Evolutionary conservation across 2,888 invertebrate species (phyloP).

Genomic region (Dryobotodes eremita): DNA sequence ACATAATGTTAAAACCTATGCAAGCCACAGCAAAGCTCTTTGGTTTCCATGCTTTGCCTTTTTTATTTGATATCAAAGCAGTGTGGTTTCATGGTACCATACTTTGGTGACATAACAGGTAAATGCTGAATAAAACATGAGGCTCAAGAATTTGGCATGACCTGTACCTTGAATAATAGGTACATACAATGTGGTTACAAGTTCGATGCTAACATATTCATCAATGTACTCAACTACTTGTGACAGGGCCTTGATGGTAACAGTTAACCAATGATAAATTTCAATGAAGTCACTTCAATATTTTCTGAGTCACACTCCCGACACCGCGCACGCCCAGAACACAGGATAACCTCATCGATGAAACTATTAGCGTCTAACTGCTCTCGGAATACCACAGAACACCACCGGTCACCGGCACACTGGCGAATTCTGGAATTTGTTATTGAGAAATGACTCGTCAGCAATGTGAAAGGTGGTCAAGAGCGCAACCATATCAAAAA

Average conservation of each 20-base stretch:
- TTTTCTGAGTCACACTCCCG: constrained; percentile 65
- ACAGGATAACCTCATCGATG: constrained; percentile 80
- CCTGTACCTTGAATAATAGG: constrained; percentile 55
- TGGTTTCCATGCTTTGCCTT: constrained; percentile 10
- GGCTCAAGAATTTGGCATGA: constrained; percentile 52
- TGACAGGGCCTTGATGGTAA: constrained; percentile 23
- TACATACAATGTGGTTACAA: constrained; percentile 20
- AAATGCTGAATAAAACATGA: constrained; percentile 47
- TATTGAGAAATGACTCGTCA: constrained; percentile 62
- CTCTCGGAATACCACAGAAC: constrained; percentile 48
- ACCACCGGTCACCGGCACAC: constrained; percentile 23
- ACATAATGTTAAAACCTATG: constrained; percentile 10
- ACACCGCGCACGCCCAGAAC: constrained; percentile 81
- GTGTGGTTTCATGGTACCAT: constrained; percentile 4
- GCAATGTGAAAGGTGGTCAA: constrained; percentile 75
- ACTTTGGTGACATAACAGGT: constrained; percentile 52
- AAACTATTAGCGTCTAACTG: constrained; percentile 63
- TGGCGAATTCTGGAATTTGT: constrained; percentile 47
- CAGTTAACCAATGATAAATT: constrained; percentile 41
- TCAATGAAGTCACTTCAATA: constrained; percentile 57
- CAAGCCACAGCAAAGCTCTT: background rate
- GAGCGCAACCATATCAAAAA: constrained; percentile 47
- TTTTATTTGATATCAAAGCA: background rate
- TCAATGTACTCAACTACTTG: constrained; percentile 28
- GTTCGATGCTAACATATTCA: constrained; percentile 35